Evolutionary conservation across 2,797 vertebrate genomes (phyloP).

Genomic region (Etheostoma nigrum): DNA sequence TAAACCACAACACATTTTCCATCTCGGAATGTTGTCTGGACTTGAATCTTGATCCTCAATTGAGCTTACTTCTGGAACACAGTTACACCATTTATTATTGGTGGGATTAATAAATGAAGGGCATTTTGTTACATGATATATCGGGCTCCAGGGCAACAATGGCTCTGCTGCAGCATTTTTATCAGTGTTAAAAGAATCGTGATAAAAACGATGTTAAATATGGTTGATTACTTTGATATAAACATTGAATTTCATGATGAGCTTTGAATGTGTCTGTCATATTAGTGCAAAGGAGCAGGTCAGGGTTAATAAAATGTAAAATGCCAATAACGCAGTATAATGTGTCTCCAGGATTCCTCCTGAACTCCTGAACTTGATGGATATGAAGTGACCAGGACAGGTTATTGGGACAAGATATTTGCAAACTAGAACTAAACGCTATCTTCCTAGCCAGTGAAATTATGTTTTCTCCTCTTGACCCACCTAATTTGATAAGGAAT

Average conservation of each 20-base stretch:
- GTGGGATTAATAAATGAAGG: neutral
- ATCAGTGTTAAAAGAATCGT: neutral
- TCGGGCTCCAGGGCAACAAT: neutral
- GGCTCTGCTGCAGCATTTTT: neutral
- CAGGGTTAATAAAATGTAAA: neutral
- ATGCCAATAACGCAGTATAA: neutral
- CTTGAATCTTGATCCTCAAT: neutral
- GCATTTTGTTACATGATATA: neutral
- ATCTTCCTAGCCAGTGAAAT: too few species aligned
- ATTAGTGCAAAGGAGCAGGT: neutral
- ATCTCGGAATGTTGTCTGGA: too few species aligned
- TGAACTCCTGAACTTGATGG: neutral
- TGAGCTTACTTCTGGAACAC: neutral
- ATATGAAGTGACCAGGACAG: neutral
- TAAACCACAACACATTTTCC: too few species aligned
- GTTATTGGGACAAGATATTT: neutral
- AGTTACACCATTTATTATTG: neutral
- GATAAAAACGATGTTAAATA: too few species aligned
- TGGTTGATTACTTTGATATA: neutral
- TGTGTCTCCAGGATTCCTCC: neutral
- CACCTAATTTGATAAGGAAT: constrained; percentile 17
- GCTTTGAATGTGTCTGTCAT: neutral
- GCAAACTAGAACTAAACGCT: constrained; percentile 6
- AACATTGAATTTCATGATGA: neutral
- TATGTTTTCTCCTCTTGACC: constrained; percentile 14